Conservation (phyloP, 2,888 invertebrate species). For the Megastigmus dorsalis region DNA sequence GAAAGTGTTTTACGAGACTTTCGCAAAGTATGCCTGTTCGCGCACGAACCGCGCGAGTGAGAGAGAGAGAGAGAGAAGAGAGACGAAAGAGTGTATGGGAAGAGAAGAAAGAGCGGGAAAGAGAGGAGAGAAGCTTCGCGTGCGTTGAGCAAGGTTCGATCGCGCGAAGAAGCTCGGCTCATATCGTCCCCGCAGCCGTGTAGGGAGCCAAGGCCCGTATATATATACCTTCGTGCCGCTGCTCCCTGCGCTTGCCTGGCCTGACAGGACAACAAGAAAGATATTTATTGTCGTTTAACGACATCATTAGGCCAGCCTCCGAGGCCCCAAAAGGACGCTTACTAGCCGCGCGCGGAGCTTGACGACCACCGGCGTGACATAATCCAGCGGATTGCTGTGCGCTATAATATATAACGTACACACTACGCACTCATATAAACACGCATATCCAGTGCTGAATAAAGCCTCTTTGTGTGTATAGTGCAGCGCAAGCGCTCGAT, state of each 20-base stretch:
- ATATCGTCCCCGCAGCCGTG: too few species aligned
- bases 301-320: conserved; percentile 57
- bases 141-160: conserved; percentile 1
- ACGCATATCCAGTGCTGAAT: too few species aligned
- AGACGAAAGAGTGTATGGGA: not conserved
- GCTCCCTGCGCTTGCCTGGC: too few species aligned
- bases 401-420: too few species aligned
- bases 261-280: conserved; percentile 6
- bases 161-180: not conserved
- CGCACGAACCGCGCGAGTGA: not conserved
- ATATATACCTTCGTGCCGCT: too few species aligned
- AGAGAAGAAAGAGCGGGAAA: not conserved
- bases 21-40: conserved; percentile 6
- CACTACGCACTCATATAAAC: too few species aligned
- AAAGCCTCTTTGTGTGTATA: too few species aligned
- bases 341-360: not conserved
- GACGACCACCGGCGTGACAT: not conserved
- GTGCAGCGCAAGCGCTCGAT: too few species aligned
- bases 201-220: too few species aligned
- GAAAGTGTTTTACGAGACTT: conserved; percentile 59
- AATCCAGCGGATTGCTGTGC: not conserved
- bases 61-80: not conserved
- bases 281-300: conserved; percentile 61
- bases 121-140: not conserved
- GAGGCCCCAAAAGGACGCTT: not conserved